Evolutionary conservation across 2,797 vertebrate species (phyloP).

Genomic region (Notamacropus eugenii): DNA sequence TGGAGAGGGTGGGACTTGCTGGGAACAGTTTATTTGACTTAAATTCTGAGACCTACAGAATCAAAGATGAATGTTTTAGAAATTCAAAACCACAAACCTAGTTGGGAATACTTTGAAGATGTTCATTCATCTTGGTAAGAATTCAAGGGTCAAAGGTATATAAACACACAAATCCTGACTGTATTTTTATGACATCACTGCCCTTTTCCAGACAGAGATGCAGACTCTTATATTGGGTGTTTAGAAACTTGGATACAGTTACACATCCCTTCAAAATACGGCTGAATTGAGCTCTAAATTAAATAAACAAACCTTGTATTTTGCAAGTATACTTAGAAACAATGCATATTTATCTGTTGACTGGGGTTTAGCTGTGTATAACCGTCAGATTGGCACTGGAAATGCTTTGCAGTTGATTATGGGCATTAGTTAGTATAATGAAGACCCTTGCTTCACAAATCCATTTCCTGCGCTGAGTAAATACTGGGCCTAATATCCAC

Average conservation of each 20-base stretch:
- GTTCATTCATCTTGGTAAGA: background rate
- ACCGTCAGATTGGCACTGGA: constrained; percentile 1
- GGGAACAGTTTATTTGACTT: background rate
- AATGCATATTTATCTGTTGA: background rate
- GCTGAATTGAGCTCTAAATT: constrained; percentile 19
- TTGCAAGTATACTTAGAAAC: constrained; percentile 34
- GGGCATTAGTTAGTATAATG: constrained; percentile 20
- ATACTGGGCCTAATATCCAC: constrained; percentile 2
- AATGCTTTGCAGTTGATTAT: constrained; percentile 31
- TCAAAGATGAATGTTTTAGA: background rate
- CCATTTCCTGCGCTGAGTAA: background rate
- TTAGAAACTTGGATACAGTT: background rate
- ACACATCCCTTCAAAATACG: constrained; percentile 30
- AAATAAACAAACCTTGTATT: background rate
- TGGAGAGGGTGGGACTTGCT: background rate
- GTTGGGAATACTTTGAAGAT: background rate
- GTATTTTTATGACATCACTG: background rate
- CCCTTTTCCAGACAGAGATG: background rate
- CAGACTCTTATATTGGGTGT: background rate
- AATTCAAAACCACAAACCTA: background rate
- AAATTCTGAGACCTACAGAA: background rate
- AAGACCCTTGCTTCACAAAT: background rate
- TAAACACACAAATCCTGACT: background rate
- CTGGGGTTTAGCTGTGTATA: background rate
- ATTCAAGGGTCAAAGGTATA: background rate